Evolutionary conservation across 2,888 invertebrate genomes (phyloP).

Genomic region (Papilio gigon): DNA sequence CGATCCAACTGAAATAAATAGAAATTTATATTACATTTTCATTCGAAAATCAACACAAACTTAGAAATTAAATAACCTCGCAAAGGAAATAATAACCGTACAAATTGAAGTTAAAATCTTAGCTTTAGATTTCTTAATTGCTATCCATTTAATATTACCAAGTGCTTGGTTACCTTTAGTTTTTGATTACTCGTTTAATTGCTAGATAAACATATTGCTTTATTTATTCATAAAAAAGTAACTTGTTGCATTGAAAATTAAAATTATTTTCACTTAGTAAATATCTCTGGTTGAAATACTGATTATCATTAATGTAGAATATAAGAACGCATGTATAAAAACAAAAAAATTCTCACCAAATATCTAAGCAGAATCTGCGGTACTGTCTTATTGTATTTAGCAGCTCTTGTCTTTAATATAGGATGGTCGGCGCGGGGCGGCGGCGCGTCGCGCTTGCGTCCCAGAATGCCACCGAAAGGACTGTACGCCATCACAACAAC

Average conservation of each 20-base stretch:
- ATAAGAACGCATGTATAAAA: neutral
- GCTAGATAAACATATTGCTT: neutral
- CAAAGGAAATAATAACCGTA: neutral
- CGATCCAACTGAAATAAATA: slow-evolving; percentile 74
- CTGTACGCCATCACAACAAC: slow-evolving; percentile 88
- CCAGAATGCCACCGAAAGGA: slow-evolving; percentile 84
- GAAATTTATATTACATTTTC: neutral
- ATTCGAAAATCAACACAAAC: neutral
- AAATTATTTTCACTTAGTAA: too few species aligned
- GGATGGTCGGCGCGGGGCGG: slow-evolving; percentile 80
- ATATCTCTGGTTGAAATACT: too few species aligned
- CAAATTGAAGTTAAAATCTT: neutral
- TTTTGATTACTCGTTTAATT: neutral
- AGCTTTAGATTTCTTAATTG: neutral
- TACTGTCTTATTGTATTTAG: slow-evolving; percentile 84
- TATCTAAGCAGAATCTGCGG: slow-evolving; percentile 86
- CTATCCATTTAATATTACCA: neutral
- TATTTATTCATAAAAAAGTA: neutral
- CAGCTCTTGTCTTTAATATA: slow-evolving; percentile 76
- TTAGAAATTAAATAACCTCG: neutral
- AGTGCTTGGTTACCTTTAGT: neutral
- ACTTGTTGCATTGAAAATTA: neutral
- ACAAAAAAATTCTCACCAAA: slow-evolving; percentile 75
- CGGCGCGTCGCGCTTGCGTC: slow-evolving; percentile 65
- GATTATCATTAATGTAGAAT: too few species aligned